phyloP scores from a whole-genome alignment of 1,140 invertebrate species.

The Ditylenchus dipsaci region DNA sequence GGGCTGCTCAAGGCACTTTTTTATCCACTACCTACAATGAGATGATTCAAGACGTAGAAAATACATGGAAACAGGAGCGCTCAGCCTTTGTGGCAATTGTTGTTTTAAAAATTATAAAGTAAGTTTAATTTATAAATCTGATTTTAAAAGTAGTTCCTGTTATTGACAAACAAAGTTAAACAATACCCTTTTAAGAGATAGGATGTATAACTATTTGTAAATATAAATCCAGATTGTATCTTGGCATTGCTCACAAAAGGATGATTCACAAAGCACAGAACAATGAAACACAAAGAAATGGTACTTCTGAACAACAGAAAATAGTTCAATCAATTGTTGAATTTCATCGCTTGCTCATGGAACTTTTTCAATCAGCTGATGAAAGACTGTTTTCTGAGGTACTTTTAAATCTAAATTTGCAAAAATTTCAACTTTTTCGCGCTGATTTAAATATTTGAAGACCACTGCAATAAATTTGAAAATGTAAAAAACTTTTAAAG shows the following conservation, averaged over 20 bases:
- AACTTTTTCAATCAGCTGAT: constrained; percentile 32
- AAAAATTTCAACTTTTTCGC: no score
- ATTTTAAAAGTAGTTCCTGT: no score
- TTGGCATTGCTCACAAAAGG: constrained; percentile 25
- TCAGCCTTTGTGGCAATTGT: constrained; percentile 40
- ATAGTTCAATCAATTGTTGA: constrained; percentile 8
- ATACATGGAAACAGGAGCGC: constrained; percentile 35
- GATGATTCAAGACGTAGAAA: background rate
- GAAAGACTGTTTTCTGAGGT: constrained; percentile 27
- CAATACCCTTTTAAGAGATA: no score
- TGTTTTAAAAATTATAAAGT: constrained; percentile 36
- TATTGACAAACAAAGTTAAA: no score
- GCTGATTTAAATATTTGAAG: no score
- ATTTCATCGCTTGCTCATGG: constrained; percentile 13
- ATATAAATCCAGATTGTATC: constrained; percentile 23
- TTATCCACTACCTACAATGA: background rate
- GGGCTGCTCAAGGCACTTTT: constrained; percentile 66
- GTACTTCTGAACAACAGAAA: background rate
- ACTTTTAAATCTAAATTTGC: background rate
- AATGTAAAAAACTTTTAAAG: no score
- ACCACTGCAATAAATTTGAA: no score
- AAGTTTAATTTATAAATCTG: background rate
- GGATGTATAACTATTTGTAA: no score
- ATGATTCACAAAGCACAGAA: no score
- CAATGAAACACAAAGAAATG: no score